Evolutionary conservation across 2,797 vertebrate genomes (phyloP).

Genomic region (Eulemur coronatus): DNA sequence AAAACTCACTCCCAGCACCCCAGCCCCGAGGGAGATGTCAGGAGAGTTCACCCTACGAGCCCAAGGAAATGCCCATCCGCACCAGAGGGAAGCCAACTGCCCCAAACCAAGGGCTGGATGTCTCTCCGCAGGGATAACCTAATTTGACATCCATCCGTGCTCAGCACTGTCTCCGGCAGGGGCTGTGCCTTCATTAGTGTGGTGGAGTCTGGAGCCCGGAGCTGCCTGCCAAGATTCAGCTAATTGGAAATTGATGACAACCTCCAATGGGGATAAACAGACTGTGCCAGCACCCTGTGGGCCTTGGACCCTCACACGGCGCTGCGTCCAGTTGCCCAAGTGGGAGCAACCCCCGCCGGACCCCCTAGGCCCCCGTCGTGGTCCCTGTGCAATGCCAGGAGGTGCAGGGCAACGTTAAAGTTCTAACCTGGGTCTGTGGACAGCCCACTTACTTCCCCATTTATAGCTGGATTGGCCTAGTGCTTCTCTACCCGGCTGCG

Average conservation of each 20-base stretch:
- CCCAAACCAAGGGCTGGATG: not conserved
- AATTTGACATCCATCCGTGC: constrained; percentile 16
- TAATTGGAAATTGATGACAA: constrained; percentile 57
- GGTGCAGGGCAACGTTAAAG: not conserved
- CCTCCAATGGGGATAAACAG: not conserved
- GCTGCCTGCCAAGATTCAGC: constrained; percentile 29
- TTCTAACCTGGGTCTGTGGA: not conserved
- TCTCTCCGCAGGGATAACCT: not conserved
- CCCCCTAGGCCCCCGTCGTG: fast-evolving
- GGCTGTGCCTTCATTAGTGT: not conserved
- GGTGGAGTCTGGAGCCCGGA: not conserved
- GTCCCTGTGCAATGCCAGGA: not conserved
- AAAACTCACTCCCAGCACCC: not conserved
- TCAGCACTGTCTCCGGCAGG: constrained; percentile 4
- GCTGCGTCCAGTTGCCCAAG: not conserved
- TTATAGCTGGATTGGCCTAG: not conserved
- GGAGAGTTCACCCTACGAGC: not conserved
- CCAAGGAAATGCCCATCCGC: not conserved
- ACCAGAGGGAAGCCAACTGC: not conserved
- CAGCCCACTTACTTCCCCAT: not conserved
- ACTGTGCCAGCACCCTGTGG: not conserved
- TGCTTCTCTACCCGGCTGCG: not conserved
- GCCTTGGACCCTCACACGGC: not conserved
- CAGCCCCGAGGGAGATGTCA: not conserved
- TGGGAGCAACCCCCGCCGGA: fast-evolving